Base-by-base conservation (phyloP, 2,113 vertebrate genomes). In the Carlito syrichta region DNA sequence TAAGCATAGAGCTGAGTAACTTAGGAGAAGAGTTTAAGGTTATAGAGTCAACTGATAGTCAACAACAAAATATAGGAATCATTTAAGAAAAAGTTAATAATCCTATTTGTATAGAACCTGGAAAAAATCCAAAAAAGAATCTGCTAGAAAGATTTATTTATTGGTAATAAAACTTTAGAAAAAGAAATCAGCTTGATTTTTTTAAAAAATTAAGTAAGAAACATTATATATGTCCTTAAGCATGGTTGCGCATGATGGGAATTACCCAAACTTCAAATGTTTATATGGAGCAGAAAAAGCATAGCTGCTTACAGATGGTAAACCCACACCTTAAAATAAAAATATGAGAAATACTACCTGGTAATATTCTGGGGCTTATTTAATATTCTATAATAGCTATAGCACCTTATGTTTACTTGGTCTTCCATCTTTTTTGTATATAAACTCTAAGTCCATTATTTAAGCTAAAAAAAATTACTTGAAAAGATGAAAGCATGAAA, bases 391-490 rank as follows among this genome's bases (percentile, higher is more conserved):
- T 77, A 83, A 86, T 10, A 81, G 54, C 50, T 25, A 86, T n/a
- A 71, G 38, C 3, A 94, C 13, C 25, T n/a, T n/a, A n/a, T 3
- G 32, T n/a, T 66, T 66, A 66, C 13, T 45, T 87, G 56, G 56
- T 89, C 81, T 97, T 92, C 73, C 54, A 84, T 76, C 13, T 81
- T 94, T 94, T 95, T 35, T 58, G 92, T 87, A 87, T 68, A n/a
- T n/a, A n/a, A n/a, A n/a, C n/a, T n/a, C n/a, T n/a, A 63, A 93
- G 22, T 9, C 27, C 27, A 71, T 86, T 95, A 96, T 66, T 94
- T 89, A 83, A 19, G 27, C 58, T 89, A 94, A 96, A 79, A 12
- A n/a, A 94, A 86, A 93, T 91, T 91, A 96, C 62, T 73, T 91
- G 58, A 96, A 95, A 96, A 92, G 48, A 85, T 84, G 35, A 95